Conservation (phyloP, 2,797 vertebrate genomes). For the Echiichthys vipera region DNA sequence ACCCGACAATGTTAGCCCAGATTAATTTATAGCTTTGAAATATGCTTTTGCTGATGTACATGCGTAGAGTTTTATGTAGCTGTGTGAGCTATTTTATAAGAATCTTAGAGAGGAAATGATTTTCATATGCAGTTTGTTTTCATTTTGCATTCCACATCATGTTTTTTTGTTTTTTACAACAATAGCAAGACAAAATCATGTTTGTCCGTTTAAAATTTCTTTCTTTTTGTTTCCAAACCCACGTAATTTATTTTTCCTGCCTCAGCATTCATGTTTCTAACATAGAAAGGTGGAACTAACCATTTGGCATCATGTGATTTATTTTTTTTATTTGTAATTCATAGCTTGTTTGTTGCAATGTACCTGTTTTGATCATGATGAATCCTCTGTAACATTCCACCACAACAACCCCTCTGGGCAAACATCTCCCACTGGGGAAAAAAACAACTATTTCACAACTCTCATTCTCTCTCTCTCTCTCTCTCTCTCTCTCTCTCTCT, state of each 20-base stretch:
- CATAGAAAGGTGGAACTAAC: constrained; percentile 88
- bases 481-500: constrained; percentile 71
- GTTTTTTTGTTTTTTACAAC: constrained; percentile 56
- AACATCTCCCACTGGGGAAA: constrained; percentile 44
- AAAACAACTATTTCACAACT: constrained; percentile 71
- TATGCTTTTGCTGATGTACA: constrained; percentile 74
- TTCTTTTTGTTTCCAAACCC: constrained; percentile 58
- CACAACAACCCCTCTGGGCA: constrained; percentile 69
- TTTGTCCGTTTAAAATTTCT: constrained; percentile 64
- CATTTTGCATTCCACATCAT: constrained; percentile 85
- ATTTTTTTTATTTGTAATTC: constrained; percentile 72
- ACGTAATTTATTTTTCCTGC: constrained; percentile 89
- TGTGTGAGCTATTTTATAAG: constrained; percentile 71
- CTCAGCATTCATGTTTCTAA: constrained; percentile 78
- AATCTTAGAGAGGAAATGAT: constrained; percentile 70
- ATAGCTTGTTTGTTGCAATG: constrained; percentile 81
- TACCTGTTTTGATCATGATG: constrained; percentile 76
- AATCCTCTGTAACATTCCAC: constrained; percentile 85
- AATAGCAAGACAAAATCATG: constrained; percentile 72
- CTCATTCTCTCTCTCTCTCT: constrained; percentile 71
- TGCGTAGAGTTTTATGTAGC: constrained; percentile 81
- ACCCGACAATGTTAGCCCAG: constrained; percentile 71
- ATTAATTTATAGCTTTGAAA: constrained; percentile 82
- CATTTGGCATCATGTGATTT: constrained; percentile 85
- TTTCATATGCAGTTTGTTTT: constrained; percentile 31